A percentile compares a stretch with the other conserved stretches of the same genome.
These are phyloP conservation scores for Cerastis leucographa DNA, from an alignment of 2,888 invertebrate species.

Conservation along the genomic window DNA sequence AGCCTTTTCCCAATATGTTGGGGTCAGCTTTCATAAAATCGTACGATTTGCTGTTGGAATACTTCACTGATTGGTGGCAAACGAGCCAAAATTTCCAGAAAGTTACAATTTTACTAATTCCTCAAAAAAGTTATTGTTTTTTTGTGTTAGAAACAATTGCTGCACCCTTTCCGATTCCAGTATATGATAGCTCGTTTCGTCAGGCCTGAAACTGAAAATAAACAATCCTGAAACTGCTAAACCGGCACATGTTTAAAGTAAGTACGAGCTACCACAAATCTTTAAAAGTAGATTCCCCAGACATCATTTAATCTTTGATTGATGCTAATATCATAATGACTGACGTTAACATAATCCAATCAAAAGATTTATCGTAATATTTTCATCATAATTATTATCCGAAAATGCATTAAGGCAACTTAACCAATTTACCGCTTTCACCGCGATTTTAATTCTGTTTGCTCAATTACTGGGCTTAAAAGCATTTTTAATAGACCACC, in stretches of 20 bases:
- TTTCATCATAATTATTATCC: slow-evolving; percentile 27
- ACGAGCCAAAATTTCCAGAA: not conserved
- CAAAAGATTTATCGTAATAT: slow-evolving; percentile 32
- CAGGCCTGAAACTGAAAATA: not conserved
- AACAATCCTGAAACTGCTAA: not conserved
- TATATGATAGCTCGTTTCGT: not conserved
- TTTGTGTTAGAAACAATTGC: not conserved
- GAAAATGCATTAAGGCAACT: slow-evolving; percentile 23
- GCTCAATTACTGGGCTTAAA: slow-evolving; percentile 51
- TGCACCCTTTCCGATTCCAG: not conserved
- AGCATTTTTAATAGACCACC: slow-evolving; percentile 69
- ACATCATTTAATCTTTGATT: slow-evolving; percentile 47
- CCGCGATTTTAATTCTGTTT: slow-evolving; percentile 35
- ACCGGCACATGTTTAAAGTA: not conserved
- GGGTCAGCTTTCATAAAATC: too few species aligned
- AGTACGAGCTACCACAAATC: not conserved
- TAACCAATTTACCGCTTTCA: slow-evolving; percentile 37
- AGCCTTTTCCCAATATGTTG: too few species aligned
- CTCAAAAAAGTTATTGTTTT: not conserved
- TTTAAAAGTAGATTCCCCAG: not conserved
- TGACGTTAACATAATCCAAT: slow-evolving; percentile 42
- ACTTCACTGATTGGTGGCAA: not conserved
- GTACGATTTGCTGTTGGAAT: too few species aligned
- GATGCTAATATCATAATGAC: slow-evolving; percentile 44
- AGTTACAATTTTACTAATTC: not conserved